Conservation (phyloP, 2,113 vertebrate species). For the Macroglossus sobrinus region DNA sequence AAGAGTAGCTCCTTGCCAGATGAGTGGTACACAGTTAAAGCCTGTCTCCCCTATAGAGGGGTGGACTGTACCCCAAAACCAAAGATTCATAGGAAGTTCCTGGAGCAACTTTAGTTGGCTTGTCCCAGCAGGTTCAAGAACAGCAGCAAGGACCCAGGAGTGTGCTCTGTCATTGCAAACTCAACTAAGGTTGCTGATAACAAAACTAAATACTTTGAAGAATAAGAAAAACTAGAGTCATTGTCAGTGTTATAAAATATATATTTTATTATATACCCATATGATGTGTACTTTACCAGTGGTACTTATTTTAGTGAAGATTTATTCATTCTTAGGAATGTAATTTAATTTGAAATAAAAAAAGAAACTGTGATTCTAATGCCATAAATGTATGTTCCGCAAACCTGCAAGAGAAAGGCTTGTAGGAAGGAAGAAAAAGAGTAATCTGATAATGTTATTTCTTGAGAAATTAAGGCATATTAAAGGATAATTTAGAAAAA, state of each 20-base stretch:
- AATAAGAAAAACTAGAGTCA: neutral
- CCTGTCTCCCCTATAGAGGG: neutral
- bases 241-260: neutral
- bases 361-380: neutral
- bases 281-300: neutral
- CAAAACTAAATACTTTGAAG: neutral
- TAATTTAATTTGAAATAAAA: conserved; percentile 7
- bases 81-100: neutral
- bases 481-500: conserved; percentile 31
- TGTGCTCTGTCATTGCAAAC: neutral
- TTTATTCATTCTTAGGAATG: neutral
- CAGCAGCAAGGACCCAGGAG: neutral
- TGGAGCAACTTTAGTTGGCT: neutral
- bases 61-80: neutral
- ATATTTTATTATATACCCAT: neutral
- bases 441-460: neutral
- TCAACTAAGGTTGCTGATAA: neutral
- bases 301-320: neutral
- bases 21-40: neutral
- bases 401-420: neutral
- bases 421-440: neutral
- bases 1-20: neutral
- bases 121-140: neutral
- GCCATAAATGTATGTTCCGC: neutral
- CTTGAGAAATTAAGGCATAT: neutral